A percentile compares a stretch with the other conserved stretches of the same genome.
These are phyloP conservation scores for Cochlearius cochlearius DNA, from an alignment of 2,113 vertebrate species.

Conservation along the genomic window DNA sequence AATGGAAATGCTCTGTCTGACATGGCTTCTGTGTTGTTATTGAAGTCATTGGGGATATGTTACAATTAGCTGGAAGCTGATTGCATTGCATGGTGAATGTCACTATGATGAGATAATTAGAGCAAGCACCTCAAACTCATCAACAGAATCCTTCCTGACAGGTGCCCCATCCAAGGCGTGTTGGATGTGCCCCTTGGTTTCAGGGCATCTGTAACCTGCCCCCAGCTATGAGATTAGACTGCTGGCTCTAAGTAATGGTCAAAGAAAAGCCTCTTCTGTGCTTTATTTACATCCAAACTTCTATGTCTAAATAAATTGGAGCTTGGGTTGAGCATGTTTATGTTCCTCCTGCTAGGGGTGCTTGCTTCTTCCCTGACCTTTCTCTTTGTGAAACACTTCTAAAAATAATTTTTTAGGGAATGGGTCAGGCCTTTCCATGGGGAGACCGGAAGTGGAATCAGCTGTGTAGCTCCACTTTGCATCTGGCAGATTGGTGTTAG, in stretches of 20 bases:
- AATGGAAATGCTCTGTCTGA: background rate
- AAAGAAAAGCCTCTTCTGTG: background rate
- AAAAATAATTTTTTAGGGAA: background rate
- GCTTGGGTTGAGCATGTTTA: background rate
- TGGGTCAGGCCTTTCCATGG: background rate
- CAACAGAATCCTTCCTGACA: background rate
- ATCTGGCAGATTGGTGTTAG: background rate
- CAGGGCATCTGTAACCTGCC: background rate
- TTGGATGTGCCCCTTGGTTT: background rate
- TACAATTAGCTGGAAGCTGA: background rate
- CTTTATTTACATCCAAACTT: too few relatives aligned
- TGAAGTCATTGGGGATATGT: background rate
- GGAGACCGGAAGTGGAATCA: background rate
- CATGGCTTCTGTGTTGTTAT: background rate
- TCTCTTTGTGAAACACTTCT: background rate
- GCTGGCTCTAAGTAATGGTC: background rate
- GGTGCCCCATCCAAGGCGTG: fast-evolving
- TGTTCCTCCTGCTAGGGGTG: background rate
- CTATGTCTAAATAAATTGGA: background rate
- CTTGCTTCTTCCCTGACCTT: background rate
- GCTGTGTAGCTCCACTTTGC: background rate
- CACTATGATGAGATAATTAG: background rate
- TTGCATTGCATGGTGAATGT: background rate
- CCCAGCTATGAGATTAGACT: background rate
- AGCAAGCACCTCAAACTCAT: background rate